Percentiles rank a stretch among this genome's conserved stretches.
These are phyloP conservation scores for Nipponia nippon DNA, from an alignment of 2,113 vertebrate species.

Conservation along the genomic window DNA sequence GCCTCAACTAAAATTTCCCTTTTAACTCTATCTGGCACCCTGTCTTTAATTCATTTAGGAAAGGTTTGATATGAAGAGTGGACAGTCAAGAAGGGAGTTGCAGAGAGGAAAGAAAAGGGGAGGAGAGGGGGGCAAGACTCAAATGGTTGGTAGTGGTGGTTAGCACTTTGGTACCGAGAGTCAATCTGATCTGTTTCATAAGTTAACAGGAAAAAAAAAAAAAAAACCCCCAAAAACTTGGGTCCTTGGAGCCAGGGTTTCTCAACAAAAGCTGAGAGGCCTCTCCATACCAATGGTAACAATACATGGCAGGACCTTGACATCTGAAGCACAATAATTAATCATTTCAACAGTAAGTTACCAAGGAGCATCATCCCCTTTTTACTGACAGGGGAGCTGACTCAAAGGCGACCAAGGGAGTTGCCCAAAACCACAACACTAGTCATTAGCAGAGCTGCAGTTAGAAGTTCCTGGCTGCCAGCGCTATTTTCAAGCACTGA, in stretches of 20 bases:
- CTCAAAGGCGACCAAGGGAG: constrained; percentile 47
- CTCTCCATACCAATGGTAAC: neutral
- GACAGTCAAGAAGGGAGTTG: neutral
- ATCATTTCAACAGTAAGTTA: neutral
- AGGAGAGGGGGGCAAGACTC: neutral
- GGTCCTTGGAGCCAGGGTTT: neutral
- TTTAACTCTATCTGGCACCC: neutral
- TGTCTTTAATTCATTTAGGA: neutral
- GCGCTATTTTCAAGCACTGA: neutral
- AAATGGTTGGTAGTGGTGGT: neutral
- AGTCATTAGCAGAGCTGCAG: constrained; percentile 55
- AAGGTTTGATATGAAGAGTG: neutral
- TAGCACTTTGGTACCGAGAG: neutral
- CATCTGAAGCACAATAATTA: neutral
- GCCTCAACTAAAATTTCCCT: neutral
- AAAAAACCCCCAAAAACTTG: neutral
- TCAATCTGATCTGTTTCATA: neutral
- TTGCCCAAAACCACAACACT: constrained; percentile 42
- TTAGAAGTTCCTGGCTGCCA: constrained; percentile 46
- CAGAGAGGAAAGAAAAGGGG: neutral
- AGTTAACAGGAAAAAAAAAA: neutral
- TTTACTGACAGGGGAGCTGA: constrained; percentile 42
- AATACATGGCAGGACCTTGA: neutral
- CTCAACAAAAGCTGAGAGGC: neutral
- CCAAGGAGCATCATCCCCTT: neutral